Percentiles rank a stretch among this genome's conserved stretches.
Evolutionary conservation across 2,797 vertebrate species (phyloP).

Genomic region (Trematomus bernacchii): DNA sequence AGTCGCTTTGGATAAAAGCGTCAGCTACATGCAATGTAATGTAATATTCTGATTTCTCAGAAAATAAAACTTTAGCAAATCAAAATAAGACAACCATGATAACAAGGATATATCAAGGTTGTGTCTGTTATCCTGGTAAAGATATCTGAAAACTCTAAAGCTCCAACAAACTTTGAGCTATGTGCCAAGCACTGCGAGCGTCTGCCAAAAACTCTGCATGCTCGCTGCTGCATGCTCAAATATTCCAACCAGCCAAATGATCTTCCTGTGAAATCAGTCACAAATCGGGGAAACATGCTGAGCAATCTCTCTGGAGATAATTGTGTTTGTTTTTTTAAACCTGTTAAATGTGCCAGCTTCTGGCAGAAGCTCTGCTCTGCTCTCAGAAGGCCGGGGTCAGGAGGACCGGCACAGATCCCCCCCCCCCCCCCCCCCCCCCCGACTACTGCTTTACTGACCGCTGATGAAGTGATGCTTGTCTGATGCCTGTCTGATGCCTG

Average conservation of each 20-base stretch:
- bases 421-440: conserved; percentile 43
- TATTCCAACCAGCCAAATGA: conserved; percentile 43
- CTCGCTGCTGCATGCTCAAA: conserved; percentile 24
- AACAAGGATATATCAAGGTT: background rate
- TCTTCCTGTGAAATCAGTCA: conserved; percentile 47
- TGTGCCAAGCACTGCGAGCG: conserved; percentile 33
- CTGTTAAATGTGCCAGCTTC: conserved; percentile 44
- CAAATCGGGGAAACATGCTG: conserved; percentile 57
- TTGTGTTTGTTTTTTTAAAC: conserved; percentile 27
- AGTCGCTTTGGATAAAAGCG: no score
- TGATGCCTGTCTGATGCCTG: conserved; percentile 44
- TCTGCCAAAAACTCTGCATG: conserved; percentile 54
- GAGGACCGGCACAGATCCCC: conserved; percentile 34
- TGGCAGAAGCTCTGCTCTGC: conserved; percentile 27
- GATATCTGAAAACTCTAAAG: conserved; percentile 38
- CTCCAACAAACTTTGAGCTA: conserved; percentile 42
- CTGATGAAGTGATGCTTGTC: conserved; percentile 57
- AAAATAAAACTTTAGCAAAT: background rate
- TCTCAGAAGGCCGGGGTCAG: conserved; percentile 12
- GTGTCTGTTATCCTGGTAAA: background rate
- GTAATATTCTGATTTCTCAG: conserved; percentile 33
- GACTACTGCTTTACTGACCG: conserved; percentile 62
- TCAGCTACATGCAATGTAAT: no score
- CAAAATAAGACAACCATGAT: background rate
- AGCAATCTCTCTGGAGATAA: conserved; percentile 54